phyloP scores from a whole-genome alignment of 1,140 invertebrate species.

The Magallana gigas region DNA sequence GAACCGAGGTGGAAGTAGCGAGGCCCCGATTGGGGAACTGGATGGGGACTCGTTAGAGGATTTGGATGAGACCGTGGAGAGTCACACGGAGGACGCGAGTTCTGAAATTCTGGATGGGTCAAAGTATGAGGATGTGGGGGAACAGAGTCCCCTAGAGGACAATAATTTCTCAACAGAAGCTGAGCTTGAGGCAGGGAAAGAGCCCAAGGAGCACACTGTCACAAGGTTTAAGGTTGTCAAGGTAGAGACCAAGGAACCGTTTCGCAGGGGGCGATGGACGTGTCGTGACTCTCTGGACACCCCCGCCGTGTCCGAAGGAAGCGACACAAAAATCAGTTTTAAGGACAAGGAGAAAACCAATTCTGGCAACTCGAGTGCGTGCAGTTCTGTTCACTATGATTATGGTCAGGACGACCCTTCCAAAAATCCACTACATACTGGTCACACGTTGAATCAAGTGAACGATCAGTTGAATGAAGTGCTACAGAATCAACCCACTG shows the following conservation, averaged over 20 bases:
- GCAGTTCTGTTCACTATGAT: slow-evolving; percentile 74
- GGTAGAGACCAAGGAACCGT: slow-evolving; percentile 94
- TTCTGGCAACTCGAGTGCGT: slow-evolving; percentile 71
- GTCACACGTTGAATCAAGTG: not conserved
- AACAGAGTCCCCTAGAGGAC: slow-evolving; percentile 68
- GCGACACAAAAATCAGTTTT: slow-evolving; percentile 56
- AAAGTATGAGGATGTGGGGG: slow-evolving; percentile 70
- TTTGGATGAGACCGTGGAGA: slow-evolving; percentile 87
- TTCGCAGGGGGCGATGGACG: slow-evolving; percentile 94
- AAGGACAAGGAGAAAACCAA: slow-evolving; percentile 62
- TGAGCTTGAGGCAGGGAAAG: slow-evolving; percentile 1
- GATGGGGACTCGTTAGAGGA: slow-evolving; percentile 95
- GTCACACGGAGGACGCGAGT: slow-evolving; percentile 89
- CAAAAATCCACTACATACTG: slow-evolving; percentile 67
- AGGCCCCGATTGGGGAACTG: slow-evolving; percentile 89
- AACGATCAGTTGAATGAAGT: slow-evolving; percentile 3
- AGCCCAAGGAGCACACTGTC: slow-evolving; percentile 48
- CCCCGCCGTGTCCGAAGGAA: slow-evolving; percentile 79
- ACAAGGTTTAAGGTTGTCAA: slow-evolving; percentile 94
- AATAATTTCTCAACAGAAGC: slow-evolving; percentile 49
- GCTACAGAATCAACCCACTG: not conserved
- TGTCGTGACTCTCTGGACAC: slow-evolving; percentile 97
- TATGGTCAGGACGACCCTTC: slow-evolving; percentile 73
- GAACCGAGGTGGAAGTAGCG: slow-evolving; percentile 81
- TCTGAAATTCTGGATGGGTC: slow-evolving; percentile 81